Evolutionary conservation across 2,888 invertebrate genomes (phyloP).

Genomic region (Nymphalis urticae): DNA sequence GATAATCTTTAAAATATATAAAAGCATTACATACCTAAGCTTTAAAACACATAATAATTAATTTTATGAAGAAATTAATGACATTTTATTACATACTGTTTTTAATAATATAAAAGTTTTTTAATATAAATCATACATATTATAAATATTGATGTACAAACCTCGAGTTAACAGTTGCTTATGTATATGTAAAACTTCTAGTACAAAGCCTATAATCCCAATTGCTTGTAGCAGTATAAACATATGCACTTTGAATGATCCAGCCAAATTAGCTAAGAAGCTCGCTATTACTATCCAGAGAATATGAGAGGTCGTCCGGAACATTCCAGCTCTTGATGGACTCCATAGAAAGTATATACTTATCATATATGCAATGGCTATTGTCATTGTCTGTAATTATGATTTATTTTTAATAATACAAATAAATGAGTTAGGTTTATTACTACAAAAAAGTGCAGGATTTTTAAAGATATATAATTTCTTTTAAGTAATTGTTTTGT

Average conservation of each 20-base stretch:
- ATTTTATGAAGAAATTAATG: background rate
- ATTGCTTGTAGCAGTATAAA: slow-evolving; percentile 86
- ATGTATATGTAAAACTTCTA: slow-evolving; percentile 82
- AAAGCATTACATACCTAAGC: no score
- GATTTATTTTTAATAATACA: background rate
- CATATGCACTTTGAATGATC: slow-evolving; percentile 88
- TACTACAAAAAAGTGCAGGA: no score
- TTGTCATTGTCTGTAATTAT: slow-evolving; percentile 83
- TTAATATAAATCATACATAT: no score
- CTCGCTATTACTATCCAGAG: slow-evolving; percentile 90
- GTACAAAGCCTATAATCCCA: slow-evolving; percentile 83
- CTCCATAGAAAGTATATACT: slow-evolving; percentile 89
- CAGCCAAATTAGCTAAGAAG: slow-evolving; percentile 88
- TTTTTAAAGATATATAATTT: background rate
- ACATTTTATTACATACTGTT: background rate
- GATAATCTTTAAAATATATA: no score
- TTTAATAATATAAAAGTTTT: background rate
- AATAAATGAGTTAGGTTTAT: no score
- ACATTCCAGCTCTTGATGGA: slow-evolving; percentile 84
- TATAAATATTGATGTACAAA: slow-evolving; percentile 41
- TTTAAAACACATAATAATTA: background rate
- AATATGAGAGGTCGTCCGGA: slow-evolving; percentile 85
- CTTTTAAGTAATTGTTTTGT: no score
- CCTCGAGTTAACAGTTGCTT: slow-evolving; percentile 75
- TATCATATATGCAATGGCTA: slow-evolving; percentile 86